Conservation (phyloP, 2,797 vertebrate genomes). For the Sandelia bainsii region DNA sequence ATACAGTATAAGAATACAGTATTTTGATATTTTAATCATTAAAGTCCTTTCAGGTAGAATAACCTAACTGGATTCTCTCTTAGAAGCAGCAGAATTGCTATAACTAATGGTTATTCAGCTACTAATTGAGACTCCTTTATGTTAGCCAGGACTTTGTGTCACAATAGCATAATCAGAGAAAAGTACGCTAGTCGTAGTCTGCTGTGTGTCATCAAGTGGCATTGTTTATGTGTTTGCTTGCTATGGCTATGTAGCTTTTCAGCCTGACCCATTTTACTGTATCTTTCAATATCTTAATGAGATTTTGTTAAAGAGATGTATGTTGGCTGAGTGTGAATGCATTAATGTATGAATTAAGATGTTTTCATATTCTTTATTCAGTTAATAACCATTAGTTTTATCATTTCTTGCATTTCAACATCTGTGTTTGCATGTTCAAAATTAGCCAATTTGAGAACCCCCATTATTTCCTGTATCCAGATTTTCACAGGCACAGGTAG, state of each 20-base stretch:
- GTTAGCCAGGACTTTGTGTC: constrained; percentile 42
- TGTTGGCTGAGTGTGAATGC: neutral
- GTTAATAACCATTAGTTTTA: neutral
- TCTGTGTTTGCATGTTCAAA: neutral
- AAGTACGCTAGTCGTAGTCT: neutral
- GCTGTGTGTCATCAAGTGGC: constrained; percentile 11
- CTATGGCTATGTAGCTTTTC: neutral
- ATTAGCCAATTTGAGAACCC: neutral
- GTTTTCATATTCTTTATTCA: neutral
- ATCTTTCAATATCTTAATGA: neutral
- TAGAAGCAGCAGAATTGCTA: constrained; percentile 39
- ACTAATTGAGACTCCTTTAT: constrained; percentile 41
- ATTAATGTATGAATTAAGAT: neutral
- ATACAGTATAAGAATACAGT: constrained; percentile 18
- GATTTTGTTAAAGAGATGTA: neutral
- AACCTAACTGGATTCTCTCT: constrained; percentile 25
- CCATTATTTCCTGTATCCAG: neutral
- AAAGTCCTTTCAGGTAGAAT: constrained; percentile 4
- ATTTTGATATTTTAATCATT: constrained; percentile 31
- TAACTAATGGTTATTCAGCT: constrained; percentile 41
- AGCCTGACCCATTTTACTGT: neutral
- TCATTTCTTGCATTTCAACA: neutral
- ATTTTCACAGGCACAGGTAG: neutral
- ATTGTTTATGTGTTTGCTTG: neutral
- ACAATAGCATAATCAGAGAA: constrained; percentile 25